These are phyloP conservation scores for Garra rufa DNA, from an alignment of 2,113 vertebrate genomes.

Conservation along the genomic window DNA sequence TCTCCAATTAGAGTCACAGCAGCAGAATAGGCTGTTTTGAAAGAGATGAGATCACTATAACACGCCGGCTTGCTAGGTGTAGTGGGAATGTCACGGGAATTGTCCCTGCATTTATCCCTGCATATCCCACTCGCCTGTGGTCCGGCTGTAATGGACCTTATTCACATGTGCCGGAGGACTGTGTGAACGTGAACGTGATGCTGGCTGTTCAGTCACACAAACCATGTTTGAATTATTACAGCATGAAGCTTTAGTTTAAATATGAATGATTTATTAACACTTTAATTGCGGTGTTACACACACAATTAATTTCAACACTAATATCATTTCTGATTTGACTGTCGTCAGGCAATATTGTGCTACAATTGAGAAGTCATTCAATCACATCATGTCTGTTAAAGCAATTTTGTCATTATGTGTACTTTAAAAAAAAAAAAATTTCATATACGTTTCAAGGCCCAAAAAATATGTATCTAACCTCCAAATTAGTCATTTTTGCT, in stretches of 20 bases:
- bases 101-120: no score
- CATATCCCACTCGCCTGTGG: not conserved
- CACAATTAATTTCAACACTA: not conserved
- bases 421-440: no score
- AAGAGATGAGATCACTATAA: conserved; percentile 40
- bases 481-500: no score
- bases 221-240: no score
- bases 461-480: not conserved
- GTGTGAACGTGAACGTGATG: conserved; percentile 15
- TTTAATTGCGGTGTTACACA: not conserved
- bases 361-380: not conserved
- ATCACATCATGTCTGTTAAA: no score
- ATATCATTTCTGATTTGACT: not conserved
- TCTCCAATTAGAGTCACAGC: conserved; percentile 79
- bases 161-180: conserved; percentile 56
- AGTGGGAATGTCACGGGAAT: not conserved
- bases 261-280: not conserved
- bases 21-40: conserved; percentile 58
- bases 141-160: conserved; percentile 57
- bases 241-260: not conserved
- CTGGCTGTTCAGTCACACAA: not conserved
- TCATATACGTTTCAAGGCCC: no score
- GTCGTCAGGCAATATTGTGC: not conserved
- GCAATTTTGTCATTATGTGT: no score
- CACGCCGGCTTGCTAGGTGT: not conserved